Conservation (phyloP, 2,797 vertebrate genomes). For the Cottoperca gobio region DNA sequence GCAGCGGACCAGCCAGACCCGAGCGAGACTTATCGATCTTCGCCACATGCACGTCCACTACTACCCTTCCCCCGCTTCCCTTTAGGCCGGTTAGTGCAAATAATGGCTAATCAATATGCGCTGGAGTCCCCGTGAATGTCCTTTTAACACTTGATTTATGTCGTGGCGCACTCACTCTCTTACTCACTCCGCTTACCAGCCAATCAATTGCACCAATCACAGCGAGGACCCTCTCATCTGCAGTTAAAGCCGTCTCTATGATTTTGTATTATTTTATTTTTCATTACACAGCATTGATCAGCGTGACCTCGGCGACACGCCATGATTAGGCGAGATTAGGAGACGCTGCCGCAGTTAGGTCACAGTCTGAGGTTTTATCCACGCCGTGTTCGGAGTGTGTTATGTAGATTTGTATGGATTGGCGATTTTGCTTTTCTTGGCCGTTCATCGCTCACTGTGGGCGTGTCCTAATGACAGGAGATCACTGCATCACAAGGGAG, state of each 20-base stretch:
- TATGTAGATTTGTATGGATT: conserved; percentile 62
- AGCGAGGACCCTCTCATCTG: conserved; percentile 20
- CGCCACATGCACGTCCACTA: conserved; percentile 22
- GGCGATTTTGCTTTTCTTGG: not conserved
- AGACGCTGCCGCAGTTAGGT: not conserved
- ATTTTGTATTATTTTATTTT: conserved; percentile 21
- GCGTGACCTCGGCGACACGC: not conserved
- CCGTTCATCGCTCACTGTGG: conserved; percentile 44
- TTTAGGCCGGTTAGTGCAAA: conserved; percentile 90
- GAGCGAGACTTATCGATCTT: conserved; percentile 66
- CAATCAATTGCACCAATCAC: conserved; percentile 72
- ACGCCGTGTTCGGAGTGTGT: conserved; percentile 1
- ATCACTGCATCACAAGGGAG: conserved; percentile 47
- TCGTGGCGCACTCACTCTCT: conserved; percentile 63
- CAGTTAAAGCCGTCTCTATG: conserved; percentile 31
- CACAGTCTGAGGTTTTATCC: conserved; percentile 11
- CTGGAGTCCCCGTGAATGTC: conserved; percentile 88
- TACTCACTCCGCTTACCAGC: conserved; percentile 58
- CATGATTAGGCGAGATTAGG: conserved; percentile 15
- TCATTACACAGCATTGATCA: conserved; percentile 1
- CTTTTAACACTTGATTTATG: conserved; percentile 93
- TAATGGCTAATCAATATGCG: conserved; percentile 96
- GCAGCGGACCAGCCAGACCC: conserved; percentile 49
- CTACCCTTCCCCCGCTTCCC: conserved; percentile 52
- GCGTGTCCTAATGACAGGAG: conserved; percentile 36